phyloP scores from a whole-genome alignment of 2,113 vertebrate genomes.

The Micronycteris hirsuta region DNA sequence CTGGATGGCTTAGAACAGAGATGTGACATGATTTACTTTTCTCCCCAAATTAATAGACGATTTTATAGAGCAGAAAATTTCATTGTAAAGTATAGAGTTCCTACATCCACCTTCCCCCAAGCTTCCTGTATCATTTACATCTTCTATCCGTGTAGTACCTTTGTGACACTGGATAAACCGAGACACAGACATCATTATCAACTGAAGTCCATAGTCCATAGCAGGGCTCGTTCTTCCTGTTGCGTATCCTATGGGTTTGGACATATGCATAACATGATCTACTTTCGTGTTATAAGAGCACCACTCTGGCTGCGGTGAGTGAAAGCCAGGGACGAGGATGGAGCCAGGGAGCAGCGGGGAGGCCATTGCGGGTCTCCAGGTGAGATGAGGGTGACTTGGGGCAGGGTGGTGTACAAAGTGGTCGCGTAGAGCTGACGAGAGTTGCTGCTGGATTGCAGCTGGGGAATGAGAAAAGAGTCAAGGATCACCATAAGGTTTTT shows the following conservation, averaged over 20 bases:
- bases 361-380: background rate
- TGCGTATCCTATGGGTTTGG: background rate
- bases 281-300: background rate
- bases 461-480: background rate
- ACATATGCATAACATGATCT: too few species aligned
- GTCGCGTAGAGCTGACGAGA: background rate
- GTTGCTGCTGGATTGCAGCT: background rate
- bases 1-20: background rate
- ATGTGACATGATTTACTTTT: background rate
- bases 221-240: background rate
- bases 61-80: background rate
- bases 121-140: background rate
- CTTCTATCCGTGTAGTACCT: background rate
- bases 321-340: background rate
- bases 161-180: background rate
- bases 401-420: background rate
- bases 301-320: background rate
- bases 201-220: background rate
- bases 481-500: background rate
- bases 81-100: background rate
- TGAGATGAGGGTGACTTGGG: background rate
- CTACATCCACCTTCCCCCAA: background rate
- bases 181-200: background rate
- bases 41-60: background rate
- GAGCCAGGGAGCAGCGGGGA: background rate